Conservation (phyloP, 1,140 invertebrate genomes). For the Metopolophium dirhodum region DNA sequence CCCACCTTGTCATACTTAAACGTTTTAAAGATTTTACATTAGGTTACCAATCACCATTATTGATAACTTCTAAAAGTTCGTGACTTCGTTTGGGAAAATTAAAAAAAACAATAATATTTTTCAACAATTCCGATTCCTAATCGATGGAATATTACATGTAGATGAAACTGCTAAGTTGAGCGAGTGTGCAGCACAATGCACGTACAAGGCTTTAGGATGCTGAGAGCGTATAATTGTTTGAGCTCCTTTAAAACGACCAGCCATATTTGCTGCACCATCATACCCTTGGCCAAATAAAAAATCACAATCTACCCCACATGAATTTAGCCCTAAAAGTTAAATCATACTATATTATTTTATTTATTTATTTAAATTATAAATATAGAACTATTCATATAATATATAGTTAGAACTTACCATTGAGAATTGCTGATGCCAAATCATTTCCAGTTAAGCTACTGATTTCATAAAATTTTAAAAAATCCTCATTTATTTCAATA, state of each 20-base stretch:
- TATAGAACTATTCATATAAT: conserved; percentile 2
- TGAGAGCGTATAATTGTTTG: not conserved
- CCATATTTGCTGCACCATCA: not conserved
- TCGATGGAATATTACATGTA: not conserved
- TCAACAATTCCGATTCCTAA: not conserved
- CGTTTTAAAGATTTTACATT: no score
- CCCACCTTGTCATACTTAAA: no score
- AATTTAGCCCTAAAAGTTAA: not conserved
- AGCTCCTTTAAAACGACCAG: not conserved
- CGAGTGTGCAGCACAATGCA: no score
- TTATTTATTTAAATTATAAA: not conserved
- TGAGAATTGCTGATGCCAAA: not conserved
- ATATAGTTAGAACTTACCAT: not conserved
- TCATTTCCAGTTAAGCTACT: not conserved
- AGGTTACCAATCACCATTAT: no score
- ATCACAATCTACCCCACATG: not conserved
- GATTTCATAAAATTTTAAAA: not conserved
- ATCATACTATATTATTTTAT: not conserved
- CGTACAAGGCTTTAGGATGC: not conserved
- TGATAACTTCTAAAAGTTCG: not conserved
- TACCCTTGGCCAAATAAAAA: not conserved
- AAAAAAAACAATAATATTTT: conserved; percentile 15
- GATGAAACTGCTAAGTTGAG: not conserved
- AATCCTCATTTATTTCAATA: not conserved
- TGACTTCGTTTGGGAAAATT: not conserved